A percentile compares a stretch with the other conserved stretches of the same genome.
Evolutionary conservation across 1,140 invertebrate species (phyloP).

Genomic region (Sipha flava): DNA sequence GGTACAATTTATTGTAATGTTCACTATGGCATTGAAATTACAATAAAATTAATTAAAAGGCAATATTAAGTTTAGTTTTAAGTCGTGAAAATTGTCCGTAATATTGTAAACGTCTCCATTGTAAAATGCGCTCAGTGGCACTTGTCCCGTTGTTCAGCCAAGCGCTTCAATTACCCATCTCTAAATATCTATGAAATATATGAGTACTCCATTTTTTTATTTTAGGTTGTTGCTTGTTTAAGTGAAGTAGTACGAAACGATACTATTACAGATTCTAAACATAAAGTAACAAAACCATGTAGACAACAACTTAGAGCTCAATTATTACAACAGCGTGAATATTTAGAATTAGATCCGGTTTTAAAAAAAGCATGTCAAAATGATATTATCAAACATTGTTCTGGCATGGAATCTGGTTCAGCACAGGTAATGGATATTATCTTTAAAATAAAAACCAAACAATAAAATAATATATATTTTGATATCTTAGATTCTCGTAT

Average conservation of each 20-base stretch:
- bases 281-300: constrained; percentile 74
- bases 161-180: too few relatives aligned
- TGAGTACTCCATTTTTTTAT: not conserved
- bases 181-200: not conserved
- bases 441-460: not conserved
- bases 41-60: too few relatives aligned
- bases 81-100: too few relatives aligned
- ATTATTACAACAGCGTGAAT: constrained; percentile 79
- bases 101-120: too few relatives aligned
- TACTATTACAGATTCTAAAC: constrained; percentile 66
- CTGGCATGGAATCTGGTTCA: constrained; percentile 62
- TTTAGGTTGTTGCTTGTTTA: constrained; percentile 80
- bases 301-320: constrained; percentile 80
- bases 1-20: too few relatives aligned
- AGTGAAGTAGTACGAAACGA: constrained; percentile 84
- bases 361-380: constrained; percentile 61
- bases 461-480: not conserved
- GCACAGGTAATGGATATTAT: constrained; percentile 53
- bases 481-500: constrained; percentile 67
- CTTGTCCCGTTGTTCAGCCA: too few relatives aligned
- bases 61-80: too few relatives aligned
- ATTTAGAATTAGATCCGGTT: constrained; percentile 72
- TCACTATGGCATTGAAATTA: too few relatives aligned
- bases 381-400: constrained; percentile 73
- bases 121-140: too few relatives aligned